phyloP scores from a whole-genome alignment of 2,113 vertebrate species.

The Oncorhynchus kisutch region DNA sequence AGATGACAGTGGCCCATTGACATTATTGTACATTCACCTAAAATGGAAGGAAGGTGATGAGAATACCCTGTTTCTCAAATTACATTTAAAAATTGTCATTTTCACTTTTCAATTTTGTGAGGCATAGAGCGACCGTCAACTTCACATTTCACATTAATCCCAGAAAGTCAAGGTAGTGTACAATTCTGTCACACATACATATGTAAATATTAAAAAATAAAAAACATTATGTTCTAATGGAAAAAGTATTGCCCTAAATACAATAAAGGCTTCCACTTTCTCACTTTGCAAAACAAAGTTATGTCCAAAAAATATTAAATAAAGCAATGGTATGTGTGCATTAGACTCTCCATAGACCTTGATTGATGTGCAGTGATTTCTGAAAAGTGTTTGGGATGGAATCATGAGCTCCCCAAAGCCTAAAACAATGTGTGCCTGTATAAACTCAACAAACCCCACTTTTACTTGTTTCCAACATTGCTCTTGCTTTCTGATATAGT shows the following conservation, averaged over 20 bases:
- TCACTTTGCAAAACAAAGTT: not conserved
- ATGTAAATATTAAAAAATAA: conserved; percentile 1
- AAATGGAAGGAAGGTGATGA: conserved; percentile 28
- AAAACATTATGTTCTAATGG: not conserved
- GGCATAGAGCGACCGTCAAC: conserved; percentile 44
- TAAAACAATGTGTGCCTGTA: not conserved
- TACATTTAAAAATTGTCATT: conserved; percentile 51
- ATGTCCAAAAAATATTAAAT: not conserved
- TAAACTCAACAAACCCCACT: not conserved
- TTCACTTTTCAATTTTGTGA: conserved; percentile 43
- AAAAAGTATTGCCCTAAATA: not conserved
- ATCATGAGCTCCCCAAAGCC: too few species aligned
- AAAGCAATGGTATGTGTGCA: too few species aligned
- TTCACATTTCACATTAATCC: conserved; percentile 62
- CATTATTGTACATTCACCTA: conserved; percentile 32
- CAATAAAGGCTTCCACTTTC: not conserved
- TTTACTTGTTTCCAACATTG: not conserved
- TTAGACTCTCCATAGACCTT: too few species aligned
- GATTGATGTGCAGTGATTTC: too few species aligned
- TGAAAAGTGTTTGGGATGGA: too few species aligned
- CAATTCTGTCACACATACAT: conserved; percentile 59
- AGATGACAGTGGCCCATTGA: conserved; percentile 57
- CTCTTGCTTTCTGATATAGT: not conserved
- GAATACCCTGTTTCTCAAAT: conserved; percentile 39
- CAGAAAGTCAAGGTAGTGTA: conserved; percentile 38